Conservation (phyloP, 2,888 invertebrate genomes). For the Dastarcus helophoroides region DNA sequence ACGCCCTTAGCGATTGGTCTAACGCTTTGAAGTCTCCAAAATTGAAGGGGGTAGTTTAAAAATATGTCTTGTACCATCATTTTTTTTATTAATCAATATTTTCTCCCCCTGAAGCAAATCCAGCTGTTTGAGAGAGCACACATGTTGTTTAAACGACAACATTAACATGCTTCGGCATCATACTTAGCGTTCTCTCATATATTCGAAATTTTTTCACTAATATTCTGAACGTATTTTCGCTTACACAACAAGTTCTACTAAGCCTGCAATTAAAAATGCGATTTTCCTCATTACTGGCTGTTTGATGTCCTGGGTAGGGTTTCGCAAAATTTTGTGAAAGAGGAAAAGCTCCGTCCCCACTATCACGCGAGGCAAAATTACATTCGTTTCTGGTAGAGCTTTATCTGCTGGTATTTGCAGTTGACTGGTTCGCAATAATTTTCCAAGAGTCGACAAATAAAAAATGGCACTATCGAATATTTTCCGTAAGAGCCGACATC, state of each 20-base stretch:
- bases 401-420: neutral
- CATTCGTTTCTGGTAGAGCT: neutral
- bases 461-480: neutral
- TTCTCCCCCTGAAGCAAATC: no score
- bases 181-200: no score
- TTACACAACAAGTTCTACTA: neutral
- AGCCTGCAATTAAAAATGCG: constrained; percentile 1
- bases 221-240: neutral
- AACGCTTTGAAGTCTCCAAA: no score
- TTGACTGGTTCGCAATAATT: neutral
- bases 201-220: neutral
- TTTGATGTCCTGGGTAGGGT: neutral
- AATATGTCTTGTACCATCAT: no score
- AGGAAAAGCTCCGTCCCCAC: neutral
- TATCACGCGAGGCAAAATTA: neutral
- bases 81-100: no score
- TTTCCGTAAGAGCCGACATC: neutral
- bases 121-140: no score
- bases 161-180: no score
- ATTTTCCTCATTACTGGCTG: neutral
- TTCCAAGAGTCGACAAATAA: neutral
- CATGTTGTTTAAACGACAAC: no score
- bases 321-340: neutral
- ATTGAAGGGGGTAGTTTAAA: no score
- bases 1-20: no score